Evolutionary conservation across 1,140 invertebrate genomes (phyloP).

Genomic region (Bacillus rossius): DNA sequence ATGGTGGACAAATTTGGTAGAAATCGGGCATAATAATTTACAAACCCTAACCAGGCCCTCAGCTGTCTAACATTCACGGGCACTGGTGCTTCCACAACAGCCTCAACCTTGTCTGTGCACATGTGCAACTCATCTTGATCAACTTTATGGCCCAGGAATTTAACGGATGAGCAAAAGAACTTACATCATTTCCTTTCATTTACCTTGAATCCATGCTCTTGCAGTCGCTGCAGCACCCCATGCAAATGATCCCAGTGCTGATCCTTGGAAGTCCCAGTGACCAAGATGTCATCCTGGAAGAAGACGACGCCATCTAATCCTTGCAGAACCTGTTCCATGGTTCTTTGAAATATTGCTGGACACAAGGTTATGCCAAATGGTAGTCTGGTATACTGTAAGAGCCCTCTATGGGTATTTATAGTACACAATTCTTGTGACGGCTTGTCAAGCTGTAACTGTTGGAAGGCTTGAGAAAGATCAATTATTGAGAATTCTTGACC

Average conservation of each 20-base stretch:
- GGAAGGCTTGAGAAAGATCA: slow-evolving; percentile 9
- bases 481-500: slow-evolving; percentile 22
- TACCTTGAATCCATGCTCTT: slow-evolving; percentile 12
- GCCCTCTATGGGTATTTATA: slow-evolving; percentile 31
- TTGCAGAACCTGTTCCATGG: slow-evolving; percentile 33
- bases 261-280: slow-evolving; percentile 17
- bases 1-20: slow-evolving; percentile 25
- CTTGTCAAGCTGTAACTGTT: background rate
- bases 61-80: slow-evolving; percentile 29
- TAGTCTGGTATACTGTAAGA: slow-evolving; percentile 33
- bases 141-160: slow-evolving; percentile 35
- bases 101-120: slow-evolving; percentile 37
- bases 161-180: slow-evolving; percentile 23
- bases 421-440: slow-evolving; percentile 17
- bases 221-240: slow-evolving; percentile 20
- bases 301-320: slow-evolving; percentile 21
- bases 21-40: slow-evolving; percentile 34
- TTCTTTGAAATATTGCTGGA: slow-evolving; percentile 33
- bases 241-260: slow-evolving; percentile 22
- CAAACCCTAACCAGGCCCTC: slow-evolving; percentile 25
- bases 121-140: slow-evolving; percentile 31
- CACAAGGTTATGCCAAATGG: slow-evolving; percentile 37
- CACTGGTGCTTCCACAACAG: slow-evolving; percentile 27
- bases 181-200: slow-evolving; percentile 26
- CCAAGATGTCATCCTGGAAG: slow-evolving; percentile 31